Percentiles rank a stretch among this genome's conserved stretches.
These are phyloP conservation scores for Dasysyrphus tricinctus DNA, from an alignment of 2,888 invertebrate genomes.

Conservation along the genomic window DNA sequence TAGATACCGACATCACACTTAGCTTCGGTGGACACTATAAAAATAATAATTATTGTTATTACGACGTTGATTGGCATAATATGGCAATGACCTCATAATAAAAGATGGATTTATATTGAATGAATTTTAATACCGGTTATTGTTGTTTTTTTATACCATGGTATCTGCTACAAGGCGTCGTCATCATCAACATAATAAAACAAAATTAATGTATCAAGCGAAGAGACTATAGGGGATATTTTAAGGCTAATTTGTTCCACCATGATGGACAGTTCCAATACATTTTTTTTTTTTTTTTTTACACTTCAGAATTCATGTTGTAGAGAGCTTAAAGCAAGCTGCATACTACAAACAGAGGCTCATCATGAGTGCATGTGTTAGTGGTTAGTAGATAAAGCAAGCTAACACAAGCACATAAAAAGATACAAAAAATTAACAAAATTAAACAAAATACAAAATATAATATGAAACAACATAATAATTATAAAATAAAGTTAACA, in stretches of 20 bases:
- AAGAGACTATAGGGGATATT: neutral
- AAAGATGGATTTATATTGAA: conserved; percentile 43
- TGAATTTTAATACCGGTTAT: conserved; percentile 58
- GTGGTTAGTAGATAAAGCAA: no score
- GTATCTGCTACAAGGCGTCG: conserved; percentile 9
- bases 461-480: no score
- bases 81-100: conserved; percentile 69
- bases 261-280: conserved; percentile 42
- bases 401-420: no score
- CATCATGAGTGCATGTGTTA: no score
- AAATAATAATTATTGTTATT: conserved; percentile 50
- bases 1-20: neutral
- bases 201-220: neutral
- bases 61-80: conserved; percentile 49
- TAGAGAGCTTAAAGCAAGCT: no score
- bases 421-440: no score
- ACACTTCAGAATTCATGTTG: no score
- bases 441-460: no score
- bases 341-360: no score
- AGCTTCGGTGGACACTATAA: conserved; percentile 11
- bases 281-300: conserved; percentile 25
- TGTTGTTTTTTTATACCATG: neutral
- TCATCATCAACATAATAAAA: conserved; percentile 31
- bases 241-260: conserved; percentile 53
- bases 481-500: no score